Conservation (phyloP, 2,113 vertebrate species). For the Dolichallabes microphthalmus region DNA sequence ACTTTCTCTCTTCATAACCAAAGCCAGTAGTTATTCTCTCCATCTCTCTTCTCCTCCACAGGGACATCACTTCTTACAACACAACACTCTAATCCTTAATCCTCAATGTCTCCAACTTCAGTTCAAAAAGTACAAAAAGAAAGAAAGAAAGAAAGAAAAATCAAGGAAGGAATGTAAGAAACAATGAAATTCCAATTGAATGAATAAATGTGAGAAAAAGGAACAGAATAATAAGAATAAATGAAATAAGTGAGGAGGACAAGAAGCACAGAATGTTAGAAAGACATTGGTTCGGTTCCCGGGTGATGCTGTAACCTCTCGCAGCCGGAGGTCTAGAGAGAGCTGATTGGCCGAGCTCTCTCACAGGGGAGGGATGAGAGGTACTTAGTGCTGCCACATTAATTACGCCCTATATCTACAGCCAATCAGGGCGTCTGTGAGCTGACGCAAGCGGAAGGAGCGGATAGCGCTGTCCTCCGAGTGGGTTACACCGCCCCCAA, state of each 20-base stretch:
- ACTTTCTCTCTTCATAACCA: slow-evolving; percentile 11
- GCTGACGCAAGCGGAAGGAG: no score
- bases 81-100: not conserved
- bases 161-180: not conserved
- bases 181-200: not conserved
- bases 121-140: not conserved
- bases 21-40: not conserved
- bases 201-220: not conserved
- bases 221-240: not conserved
- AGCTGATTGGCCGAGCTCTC: no score
- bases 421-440: no score
- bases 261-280: not conserved
- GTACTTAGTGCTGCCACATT: no score
- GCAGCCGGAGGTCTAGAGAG: no score
- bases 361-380: no score
- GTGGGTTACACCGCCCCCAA: no score
- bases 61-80: not conserved
- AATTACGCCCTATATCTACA: no score
- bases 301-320: no score
- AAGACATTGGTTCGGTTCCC: no score
- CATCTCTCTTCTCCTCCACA: not conserved
- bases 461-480: no score
- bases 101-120: not conserved
- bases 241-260: not conserved
- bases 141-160: not conserved